Evolutionary conservation across 2,888 invertebrate genomes (phyloP), one percentile per base, ranked within the genome.

Genomic region (Leptopilina syphax): DNA sequence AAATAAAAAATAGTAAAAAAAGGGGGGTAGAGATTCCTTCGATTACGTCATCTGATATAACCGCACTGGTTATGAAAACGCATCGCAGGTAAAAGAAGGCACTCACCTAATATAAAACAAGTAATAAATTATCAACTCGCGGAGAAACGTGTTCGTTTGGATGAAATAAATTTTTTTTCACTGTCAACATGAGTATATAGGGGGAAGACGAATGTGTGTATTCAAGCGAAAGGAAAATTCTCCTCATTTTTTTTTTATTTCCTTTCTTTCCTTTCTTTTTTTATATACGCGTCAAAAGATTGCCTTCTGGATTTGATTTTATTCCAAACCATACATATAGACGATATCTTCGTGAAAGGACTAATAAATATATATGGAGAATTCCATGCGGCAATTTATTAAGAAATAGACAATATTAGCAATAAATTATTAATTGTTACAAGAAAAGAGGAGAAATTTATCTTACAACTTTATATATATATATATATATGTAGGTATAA

Each of bases 401-500:
- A 24, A 63, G 18, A 63, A 63, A 63, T 24, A 18, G 24, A 8
- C 18, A 63, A 24, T 18, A 63, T 63, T 63, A 24, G 18, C 63
- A 63, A 63, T 63, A 63, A 63, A 63, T 63, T 63, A 63, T 18
- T 63, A 63, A 63, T 63, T 63, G 63, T 24, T 63, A 63, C 63
- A 63, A 63, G 63, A 24, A 60, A 63, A 50, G 50, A 50, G 50
- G 63, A 63, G 63, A 63, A 18, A 63, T 63, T 18, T 63, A 63
- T 24, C 63, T 9, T 50, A 12, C 50, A 9, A 50, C 12, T 3
- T 9, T 50, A 50, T 44, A 44, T 44, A 8, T 8, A 18, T 50
- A 50, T 44, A 44, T 44, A 8, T 8, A 18, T 18, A 18, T 18
- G 18, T 18, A 18, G 18, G 44, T 44, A 44, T 7, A 1, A 34